These are phyloP conservation scores for Mola mola DNA, from an alignment of 2,113 vertebrate genomes.

Conservation along the genomic window DNA sequence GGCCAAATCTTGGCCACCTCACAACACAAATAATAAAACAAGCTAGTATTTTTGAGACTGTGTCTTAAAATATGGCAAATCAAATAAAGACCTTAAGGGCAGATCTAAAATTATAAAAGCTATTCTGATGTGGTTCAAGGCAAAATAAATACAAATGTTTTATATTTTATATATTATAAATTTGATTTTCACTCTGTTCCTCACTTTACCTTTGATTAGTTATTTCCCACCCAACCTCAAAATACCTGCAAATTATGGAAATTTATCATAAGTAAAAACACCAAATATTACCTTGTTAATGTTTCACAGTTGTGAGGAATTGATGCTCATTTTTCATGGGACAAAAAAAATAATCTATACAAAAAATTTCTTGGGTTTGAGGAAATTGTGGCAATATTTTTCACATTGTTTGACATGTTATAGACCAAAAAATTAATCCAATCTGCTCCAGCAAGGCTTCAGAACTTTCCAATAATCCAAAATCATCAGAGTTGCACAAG, in stretches of 20 bases:
- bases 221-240: too few relatives aligned
- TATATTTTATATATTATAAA: conserved; percentile 42
- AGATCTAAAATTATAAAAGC: conserved; percentile 29
- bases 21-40: not conserved
- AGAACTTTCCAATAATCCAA: too few relatives aligned
- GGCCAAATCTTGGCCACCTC: conserved; percentile 4
- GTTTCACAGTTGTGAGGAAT: too few relatives aligned
- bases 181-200: conserved; percentile 26
- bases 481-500: too few relatives aligned
- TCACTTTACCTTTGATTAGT: too few relatives aligned
- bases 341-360: too few relatives aligned
- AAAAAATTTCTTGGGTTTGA: too few relatives aligned
- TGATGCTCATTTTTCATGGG: too few relatives aligned
- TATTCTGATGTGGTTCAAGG: conserved; percentile 17
- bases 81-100: not conserved
- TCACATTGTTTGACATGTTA: not conserved
- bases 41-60: not conserved
- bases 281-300: too few relatives aligned
- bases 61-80: not conserved
- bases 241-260: too few relatives aligned
- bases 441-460: too few relatives aligned
- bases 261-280: too few relatives aligned
- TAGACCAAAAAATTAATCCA: not conserved
- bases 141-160: conserved; percentile 37
- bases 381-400: not conserved